A percentile compares a stretch with the other conserved stretches of the same genome.
Evolutionary conservation across 2,113 vertebrate genomes (phyloP).

Genomic region (Epinephelus moara): DNA sequence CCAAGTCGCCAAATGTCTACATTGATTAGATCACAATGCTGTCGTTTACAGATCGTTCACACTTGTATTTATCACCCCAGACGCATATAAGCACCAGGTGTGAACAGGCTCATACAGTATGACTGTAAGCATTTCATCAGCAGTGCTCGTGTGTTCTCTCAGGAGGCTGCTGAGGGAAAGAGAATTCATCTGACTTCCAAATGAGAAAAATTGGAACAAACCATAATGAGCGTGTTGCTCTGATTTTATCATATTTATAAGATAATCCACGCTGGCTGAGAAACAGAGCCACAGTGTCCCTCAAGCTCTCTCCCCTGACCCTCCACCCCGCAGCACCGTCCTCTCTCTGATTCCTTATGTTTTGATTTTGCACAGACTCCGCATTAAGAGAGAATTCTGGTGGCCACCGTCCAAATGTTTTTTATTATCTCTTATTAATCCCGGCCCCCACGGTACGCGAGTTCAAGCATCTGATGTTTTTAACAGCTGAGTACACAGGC

Average conservation of each 20-base stretch:
- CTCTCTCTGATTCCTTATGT: constrained; percentile 50
- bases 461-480: constrained; percentile 76
- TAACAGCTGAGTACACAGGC: constrained; percentile 73
- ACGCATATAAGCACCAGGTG: too few relatives aligned
- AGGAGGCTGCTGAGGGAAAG: constrained; percentile 13
- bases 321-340: constrained; percentile 16
- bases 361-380: constrained; percentile 47
- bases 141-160: background rate
- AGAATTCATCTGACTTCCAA: constrained; percentile 46
- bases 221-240: constrained; percentile 30
- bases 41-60: too few relatives aligned
- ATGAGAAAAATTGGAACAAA: constrained; percentile 38
- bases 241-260: constrained; percentile 43
- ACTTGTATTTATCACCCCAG: too few relatives aligned
- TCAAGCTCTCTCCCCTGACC: constrained; percentile 33
- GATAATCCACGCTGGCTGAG: constrained; percentile 49
- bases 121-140: constrained; percentile 9
- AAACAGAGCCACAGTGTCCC: constrained; percentile 31
- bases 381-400: constrained; percentile 45
- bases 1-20: too few relatives aligned
- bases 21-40: too few relatives aligned
- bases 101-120: too few relatives aligned
- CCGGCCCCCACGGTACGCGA: constrained; percentile 35
- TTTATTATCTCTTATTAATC: constrained; percentile 76
- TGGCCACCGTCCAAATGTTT: constrained; percentile 70